Percentiles rank a stretch among this genome's conserved stretches.
These are phyloP conservation scores for Heliconius hortense DNA, from an alignment of 2,888 invertebrate species.

Conservation along the genomic window DNA sequence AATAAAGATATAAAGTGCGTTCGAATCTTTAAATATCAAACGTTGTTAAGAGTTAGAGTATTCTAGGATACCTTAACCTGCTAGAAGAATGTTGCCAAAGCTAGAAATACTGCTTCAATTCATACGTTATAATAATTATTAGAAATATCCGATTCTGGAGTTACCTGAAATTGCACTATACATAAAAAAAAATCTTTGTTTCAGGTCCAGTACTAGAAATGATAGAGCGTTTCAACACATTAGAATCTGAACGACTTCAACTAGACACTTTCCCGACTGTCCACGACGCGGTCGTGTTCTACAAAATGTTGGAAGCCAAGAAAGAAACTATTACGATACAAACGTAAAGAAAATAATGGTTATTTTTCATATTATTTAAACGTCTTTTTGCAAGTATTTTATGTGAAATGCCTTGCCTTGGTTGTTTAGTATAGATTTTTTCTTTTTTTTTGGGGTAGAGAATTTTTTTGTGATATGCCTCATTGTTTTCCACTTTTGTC, in stretches of 20 bases:
- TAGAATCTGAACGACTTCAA: constrained; percentile 76
- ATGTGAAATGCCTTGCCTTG: not conserved
- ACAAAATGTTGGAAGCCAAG: constrained; percentile 54
- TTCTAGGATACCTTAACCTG: no score
- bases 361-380: not conserved
- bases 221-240: constrained; percentile 82
- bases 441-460: not conserved
- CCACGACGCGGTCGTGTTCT: constrained; percentile 85
- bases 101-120: no score
- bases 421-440: no score
- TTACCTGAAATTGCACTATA: not conserved
- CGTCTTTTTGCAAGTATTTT: not conserved
- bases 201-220: constrained; percentile 85
- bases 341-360: constrained; percentile 35
- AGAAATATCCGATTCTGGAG: no score
- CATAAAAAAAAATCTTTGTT: not conserved
- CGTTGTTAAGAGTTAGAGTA: no score
- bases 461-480: not conserved
- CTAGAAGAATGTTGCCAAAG: no score
- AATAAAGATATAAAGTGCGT: no score
- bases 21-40: no score
- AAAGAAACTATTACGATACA: constrained; percentile 50
- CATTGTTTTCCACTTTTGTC: not conserved
- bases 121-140: no score
- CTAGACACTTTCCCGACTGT: constrained; percentile 86